Evolutionary conservation across 1,140 invertebrate genomes (phyloP), one percentile per base, ranked within the genome.

Genomic region (Plectus sambesii): DNA sequence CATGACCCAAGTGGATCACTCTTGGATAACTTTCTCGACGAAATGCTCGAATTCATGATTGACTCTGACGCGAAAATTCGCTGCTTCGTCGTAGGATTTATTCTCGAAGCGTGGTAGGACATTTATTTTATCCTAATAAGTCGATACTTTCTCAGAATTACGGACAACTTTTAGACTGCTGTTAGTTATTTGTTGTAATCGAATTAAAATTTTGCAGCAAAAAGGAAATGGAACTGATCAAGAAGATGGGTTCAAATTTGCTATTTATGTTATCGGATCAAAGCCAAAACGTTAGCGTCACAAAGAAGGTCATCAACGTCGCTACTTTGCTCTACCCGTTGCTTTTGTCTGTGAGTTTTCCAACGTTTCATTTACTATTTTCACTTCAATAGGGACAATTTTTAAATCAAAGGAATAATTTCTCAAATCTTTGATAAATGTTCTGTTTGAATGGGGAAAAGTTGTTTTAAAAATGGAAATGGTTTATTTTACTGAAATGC

Each of bases 91-190:
- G 80, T 92, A 49, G 79, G 79, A 30, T 97, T 98, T 70, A 87
- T 97, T 62, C 89, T 97, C 75, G 86, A 92, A 73, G 80, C 85
- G 47, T 90, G 88, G 87, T 92, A 79, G 75, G 73, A n/a, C n/a
- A 37, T 29, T 62, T 39, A 35, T 52, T 49, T 37, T 56, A 55
- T n/a, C n/a, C n/a, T n/a, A n/a, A n/a, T n/a, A n/a, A n/a, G n/a
- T n/a, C 22, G 19, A 42, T 44, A 24, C 20, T 23, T 22, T 15
- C n/a, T n/a, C n/a, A n/a, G n/a, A n/a, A n/a, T n/a, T n/a, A n/a
- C n/a, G n/a, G n/a, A n/a, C n/a, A n/a, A n/a, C n/a, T n/a, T n/a
- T n/a, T n/a, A n/a, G n/a, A n/a, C n/a, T n/a, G n/a, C n/a, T n/a
- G n/a, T n/a, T n/a, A n/a, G n/a, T n/a, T n/a, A n/a, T n/a, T n/a